Base-by-base conservation (phyloP, 2,113 vertebrate genomes). In the Castor canadensis region DNA sequence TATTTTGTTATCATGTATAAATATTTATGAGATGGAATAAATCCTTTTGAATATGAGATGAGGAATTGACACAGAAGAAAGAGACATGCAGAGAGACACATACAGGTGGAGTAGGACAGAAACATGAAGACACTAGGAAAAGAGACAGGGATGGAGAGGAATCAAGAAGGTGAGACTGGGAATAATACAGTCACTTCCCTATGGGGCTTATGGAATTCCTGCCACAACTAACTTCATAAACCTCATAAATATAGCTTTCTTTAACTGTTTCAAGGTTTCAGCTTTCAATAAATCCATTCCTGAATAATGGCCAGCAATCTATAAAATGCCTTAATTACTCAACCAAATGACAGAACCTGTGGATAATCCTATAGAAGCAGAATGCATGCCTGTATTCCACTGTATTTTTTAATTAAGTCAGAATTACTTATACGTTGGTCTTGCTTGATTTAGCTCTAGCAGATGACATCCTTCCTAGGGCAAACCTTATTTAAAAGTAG, bases 291-390 rank as follows among this genome's bases (percentile, higher is more conserved):
- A 73, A 88, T 81, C 0, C 1, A 73, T 72, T 20, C 88, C 81
- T 82, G 54, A 88, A 67, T 96, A 92, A 90, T 66, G 64, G 19
- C 30, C 38, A 89, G 30, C 3, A 96, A 95, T 81, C 28, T 81
- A 66, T 47, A 86, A 86, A 85, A 92, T 49, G 85, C 26, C 69
- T 85, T 84, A 87, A 79, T 86, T 96, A 89, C 62, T 94, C 66
- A 80, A 62, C 15, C 80, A 88, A 90, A 84, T 64, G 62, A 52
- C 16, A 84, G 49, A 84, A 56, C 17, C 72, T 22, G 56, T 90
- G 1, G 0, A 38, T 52, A 64, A 28, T 91, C 16, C 20, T 56
- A 5, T 72, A 89, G 45, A 90, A 82, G 85, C 40, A 87, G 75
- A 92, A 47, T 60, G 30, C 17, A 47, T 83, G 67, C 6, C 9